Percentiles rank a stretch among this genome's conserved stretches.
These are phyloP conservation scores for Microhierax caerulescens DNA, from an alignment of 2,797 vertebrate species.

Conservation along the genomic window DNA sequence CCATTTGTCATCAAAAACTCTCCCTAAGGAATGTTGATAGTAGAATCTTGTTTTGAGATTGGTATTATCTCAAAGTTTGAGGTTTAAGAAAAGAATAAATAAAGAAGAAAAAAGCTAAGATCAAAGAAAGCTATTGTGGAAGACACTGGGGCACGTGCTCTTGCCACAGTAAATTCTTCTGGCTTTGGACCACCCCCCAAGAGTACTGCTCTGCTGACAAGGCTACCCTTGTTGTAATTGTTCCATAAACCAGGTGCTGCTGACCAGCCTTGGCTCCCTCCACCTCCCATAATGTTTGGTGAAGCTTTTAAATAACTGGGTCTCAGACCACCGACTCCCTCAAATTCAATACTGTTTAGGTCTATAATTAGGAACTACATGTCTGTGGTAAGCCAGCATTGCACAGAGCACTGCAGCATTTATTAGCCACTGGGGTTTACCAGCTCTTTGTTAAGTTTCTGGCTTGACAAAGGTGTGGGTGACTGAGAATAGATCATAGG, in stretches of 20 bases:
- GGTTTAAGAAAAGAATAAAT: neutral
- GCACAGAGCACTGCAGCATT: neutral
- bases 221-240: neutral
- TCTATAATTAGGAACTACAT: neutral
- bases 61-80: neutral
- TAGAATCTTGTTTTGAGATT: neutral
- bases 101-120: neutral
- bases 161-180: neutral
- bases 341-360: neutral
- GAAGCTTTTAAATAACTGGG: neutral
- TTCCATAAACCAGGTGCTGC: neutral
- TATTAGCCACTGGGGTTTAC: neutral
- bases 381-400: neutral
- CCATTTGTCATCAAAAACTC: neutral
- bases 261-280: neutral
- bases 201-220: neutral
- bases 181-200: neutral
- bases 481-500: neutral
- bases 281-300: neutral
- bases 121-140: neutral
- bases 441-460: neutral
- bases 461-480: neutral
- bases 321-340: neutral
- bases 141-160: neutral
- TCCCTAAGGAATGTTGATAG: neutral